phyloP scores from a whole-genome alignment of 1,140 invertebrate species.

The Acromyrmex charruanus region DNA sequence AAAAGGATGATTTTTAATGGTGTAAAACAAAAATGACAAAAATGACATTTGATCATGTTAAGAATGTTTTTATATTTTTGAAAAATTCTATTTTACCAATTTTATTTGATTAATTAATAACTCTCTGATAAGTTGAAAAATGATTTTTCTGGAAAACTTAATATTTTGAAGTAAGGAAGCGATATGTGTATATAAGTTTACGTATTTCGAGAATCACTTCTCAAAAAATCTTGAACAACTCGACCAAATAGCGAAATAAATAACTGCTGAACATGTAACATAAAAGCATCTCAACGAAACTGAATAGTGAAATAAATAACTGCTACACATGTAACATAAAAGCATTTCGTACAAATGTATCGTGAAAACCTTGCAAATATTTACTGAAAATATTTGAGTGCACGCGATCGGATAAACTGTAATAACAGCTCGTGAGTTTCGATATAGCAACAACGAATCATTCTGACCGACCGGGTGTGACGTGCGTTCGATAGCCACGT shows the following conservation, averaged over 20 bases:
- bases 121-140: no score
- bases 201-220: background rate
- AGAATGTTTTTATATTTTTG: no score
- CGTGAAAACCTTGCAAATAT: conserved; percentile 39
- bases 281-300: background rate
- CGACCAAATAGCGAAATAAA: conserved; percentile 16
- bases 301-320: conserved; percentile 24
- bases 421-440: conserved; percentile 16
- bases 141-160: no score
- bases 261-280: background rate
- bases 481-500: conserved; percentile 36
- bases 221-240: background rate
- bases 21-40: no score
- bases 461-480: background rate
- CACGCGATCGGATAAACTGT: conserved; percentile 19
- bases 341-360: background rate
- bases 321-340: background rate
- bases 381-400: conserved; percentile 52
- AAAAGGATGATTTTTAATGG: no score
- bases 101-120: no score
- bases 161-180: no score
- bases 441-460: conserved; percentile 1
- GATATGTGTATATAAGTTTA: background rate
- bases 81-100: no score
- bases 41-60: no score